A percentile compares a stretch with the other conserved stretches of the same genome.
phyloP scores from a whole-genome alignment of 1,140 invertebrate species.

The Daktulosphaira vitifoliae region DNA sequence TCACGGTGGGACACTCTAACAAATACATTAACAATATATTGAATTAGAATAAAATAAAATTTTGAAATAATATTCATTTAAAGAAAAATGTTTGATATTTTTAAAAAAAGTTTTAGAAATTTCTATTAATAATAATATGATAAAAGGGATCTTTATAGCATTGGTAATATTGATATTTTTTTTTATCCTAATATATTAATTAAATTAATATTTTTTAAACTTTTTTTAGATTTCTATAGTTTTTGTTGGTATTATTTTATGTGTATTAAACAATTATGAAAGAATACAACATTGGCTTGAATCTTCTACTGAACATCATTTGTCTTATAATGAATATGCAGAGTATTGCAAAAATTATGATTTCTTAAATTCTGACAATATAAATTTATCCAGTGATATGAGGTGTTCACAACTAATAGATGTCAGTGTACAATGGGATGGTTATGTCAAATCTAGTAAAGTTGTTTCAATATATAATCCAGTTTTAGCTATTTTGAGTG shows the following conservation, averaged over 20 bases:
- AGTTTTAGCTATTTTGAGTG: slow-evolving; percentile 8
- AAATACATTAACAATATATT: no score
- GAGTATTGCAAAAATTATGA: slow-evolving; percentile 6
- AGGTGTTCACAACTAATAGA: slow-evolving; percentile 30
- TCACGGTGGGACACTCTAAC: no score
- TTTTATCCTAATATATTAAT: no score
- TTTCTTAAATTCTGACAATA: neutral
- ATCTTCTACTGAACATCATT: slow-evolving; percentile 1
- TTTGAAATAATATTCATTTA: no score
- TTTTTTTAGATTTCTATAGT: neutral
- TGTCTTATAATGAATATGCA: slow-evolving; percentile 8
- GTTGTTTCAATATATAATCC: slow-evolving; percentile 34
- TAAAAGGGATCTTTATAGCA: no score
- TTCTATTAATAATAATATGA: no score
- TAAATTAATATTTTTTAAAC: neutral
- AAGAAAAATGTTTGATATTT: no score
- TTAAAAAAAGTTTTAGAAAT: no score
- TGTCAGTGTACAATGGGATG: slow-evolving; percentile 31
- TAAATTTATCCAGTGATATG: neutral
- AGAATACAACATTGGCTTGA: slow-evolving; percentile 18
- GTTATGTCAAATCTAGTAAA: slow-evolving; percentile 14
- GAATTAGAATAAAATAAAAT: no score
- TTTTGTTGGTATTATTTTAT: neutral
- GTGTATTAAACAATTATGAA: slow-evolving; percentile 22
- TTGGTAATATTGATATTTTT: no score